Conservation (phyloP, 2,888 invertebrate species). For the Elegia similella region DNA sequence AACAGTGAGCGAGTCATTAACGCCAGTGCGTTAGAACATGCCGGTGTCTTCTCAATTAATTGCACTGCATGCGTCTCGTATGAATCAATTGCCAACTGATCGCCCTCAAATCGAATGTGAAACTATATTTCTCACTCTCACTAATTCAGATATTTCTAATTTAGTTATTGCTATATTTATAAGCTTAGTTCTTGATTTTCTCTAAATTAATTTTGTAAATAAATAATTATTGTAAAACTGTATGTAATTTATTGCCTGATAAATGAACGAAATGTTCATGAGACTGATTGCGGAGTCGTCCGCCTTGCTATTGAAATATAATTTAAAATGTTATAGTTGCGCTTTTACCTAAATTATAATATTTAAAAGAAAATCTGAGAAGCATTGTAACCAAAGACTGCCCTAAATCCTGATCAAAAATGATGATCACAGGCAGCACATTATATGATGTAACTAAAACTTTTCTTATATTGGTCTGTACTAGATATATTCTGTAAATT, state of each 20-base stretch:
- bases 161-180: constrained; percentile 13
- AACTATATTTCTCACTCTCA: constrained; percentile 12
- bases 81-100: constrained; percentile 14
- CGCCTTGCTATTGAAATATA: constrained; percentile 5
- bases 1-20: background rate
- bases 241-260: constrained; percentile 48
- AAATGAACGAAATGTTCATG: constrained; percentile 48
- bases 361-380: constrained; percentile 23
- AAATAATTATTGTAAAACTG: constrained; percentile 32
- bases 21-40: background rate
- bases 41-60: background rate
- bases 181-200: constrained; percentile 20
- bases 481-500: background rate
- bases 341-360: constrained; percentile 4
- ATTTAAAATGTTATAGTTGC: constrained; percentile 4
- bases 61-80: background rate
- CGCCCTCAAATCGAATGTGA: constrained; percentile 14
- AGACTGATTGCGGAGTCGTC: constrained; percentile 49
- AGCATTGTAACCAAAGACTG: constrained; percentile 47
- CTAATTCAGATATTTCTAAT: constrained; percentile 5
- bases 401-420: background rate
- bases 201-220: constrained; percentile 38
- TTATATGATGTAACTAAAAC: background rate
- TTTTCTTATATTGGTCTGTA: background rate
- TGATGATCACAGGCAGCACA: constrained; percentile 8